A percentile compares a stretch with the other conserved stretches of the same genome.
phyloP scores from a whole-genome alignment of 2,888 invertebrate species.

The Apantesis nais region DNA sequence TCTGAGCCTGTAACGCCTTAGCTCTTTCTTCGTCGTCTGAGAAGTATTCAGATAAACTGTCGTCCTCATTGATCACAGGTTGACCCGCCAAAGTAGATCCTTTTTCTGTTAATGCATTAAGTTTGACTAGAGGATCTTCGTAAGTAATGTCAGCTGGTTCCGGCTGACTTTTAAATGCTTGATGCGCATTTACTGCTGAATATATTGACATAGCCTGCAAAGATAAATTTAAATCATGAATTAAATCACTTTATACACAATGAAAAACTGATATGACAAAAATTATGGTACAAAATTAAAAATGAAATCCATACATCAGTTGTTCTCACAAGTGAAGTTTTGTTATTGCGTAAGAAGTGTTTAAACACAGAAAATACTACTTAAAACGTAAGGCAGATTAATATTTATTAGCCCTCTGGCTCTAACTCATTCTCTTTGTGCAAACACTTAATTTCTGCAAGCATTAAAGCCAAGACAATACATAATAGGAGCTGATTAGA shows the following conservation, averaged over 20 bases:
- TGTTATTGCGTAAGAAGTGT: neutral
- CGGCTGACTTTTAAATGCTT: conserved; percentile 50
- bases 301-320: neutral
- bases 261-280: neutral
- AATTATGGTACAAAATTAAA: neutral
- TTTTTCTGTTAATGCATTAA: conserved; percentile 67
- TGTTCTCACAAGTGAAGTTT: neutral
- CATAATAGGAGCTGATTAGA: neutral
- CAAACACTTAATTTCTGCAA: neutral
- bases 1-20: conserved; percentile 70
- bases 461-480: neutral
- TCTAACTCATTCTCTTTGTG: neutral
- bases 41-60: conserved; percentile 77
- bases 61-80: conserved; percentile 62
- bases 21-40: conserved; percentile 83
- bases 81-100: conserved; percentile 70
- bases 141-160: conserved; percentile 56
- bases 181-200: conserved; percentile 80
- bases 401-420: neutral
- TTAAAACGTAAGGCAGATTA: neutral
- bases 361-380: neutral
- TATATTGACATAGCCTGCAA: conserved; percentile 88
- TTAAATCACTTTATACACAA: neutral
- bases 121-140: conserved; percentile 69
- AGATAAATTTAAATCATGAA: conserved; percentile 1